Conservation (phyloP, 2,888 invertebrate genomes). For the Pollenia angustigena region DNA sequence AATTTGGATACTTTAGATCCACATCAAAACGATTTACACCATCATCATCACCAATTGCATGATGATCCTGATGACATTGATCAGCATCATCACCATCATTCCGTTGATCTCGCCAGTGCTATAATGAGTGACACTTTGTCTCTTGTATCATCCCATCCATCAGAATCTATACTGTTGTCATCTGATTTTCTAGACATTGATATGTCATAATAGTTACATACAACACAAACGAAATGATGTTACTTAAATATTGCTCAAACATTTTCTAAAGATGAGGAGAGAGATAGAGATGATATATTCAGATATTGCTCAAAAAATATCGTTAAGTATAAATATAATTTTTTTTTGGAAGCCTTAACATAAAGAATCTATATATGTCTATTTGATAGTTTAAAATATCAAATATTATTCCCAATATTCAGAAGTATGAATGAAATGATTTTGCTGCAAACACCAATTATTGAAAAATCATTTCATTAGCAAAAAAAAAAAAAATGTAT, state of each 20-base stretch:
- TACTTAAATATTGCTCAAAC: conserved; percentile 55
- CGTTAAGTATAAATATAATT: conserved; percentile 33
- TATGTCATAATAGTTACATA: conserved; percentile 84
- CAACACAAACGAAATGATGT: conserved; percentile 23
- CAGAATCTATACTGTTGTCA: conserved; percentile 85
- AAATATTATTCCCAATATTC: not conserved
- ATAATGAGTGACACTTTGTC: conserved; percentile 84
- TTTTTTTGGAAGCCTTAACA: conserved; percentile 12
- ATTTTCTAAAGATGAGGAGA: not conserved
- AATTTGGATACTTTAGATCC: conserved; percentile 72
- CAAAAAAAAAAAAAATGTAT: not conserved
- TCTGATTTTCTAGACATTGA: conserved; percentile 85
- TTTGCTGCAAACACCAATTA: conserved; percentile 38
- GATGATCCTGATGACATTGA: conserved; percentile 72
- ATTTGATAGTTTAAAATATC: conserved; percentile 10
- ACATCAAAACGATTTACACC: conserved; percentile 73
- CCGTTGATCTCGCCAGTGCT: conserved; percentile 80
- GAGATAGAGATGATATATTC: not conserved
- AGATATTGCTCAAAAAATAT: conserved; percentile 42
- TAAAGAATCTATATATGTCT: conserved; percentile 3
- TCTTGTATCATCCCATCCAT: conserved; percentile 77
- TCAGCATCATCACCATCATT: conserved; percentile 75
- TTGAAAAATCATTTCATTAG: not conserved
- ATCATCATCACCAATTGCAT: conserved; percentile 69
- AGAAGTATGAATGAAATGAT: not conserved